Base-by-base conservation (phyloP, 2,113 vertebrate species). In the Pangasianodon hypophthalmus region DNA sequence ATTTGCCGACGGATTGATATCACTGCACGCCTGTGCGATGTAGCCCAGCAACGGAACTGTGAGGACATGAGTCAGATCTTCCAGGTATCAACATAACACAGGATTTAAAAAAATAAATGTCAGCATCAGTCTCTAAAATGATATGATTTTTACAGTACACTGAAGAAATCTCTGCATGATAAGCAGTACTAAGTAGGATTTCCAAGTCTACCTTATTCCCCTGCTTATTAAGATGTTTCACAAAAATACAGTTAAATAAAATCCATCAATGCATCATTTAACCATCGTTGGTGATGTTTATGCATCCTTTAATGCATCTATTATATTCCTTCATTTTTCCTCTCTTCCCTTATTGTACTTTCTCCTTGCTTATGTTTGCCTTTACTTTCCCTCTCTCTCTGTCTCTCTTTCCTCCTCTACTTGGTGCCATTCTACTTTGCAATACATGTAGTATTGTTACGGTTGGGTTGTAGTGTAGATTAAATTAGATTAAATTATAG, bases 1-100 rank as follows among this genome's bases (percentile, higher is more conserved):
- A 99, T 99, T 93, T 99, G 98, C 93, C 96, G 98, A 9, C 96
- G 98, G 29, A 99, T 99, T 0, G 98, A 99, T 94, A 99, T 99
- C 96, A 99, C 98, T 0, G 98, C 98, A 86, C 97, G 97, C 18
- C 96, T 99, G 73, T 99, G 98, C 0, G 98, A 99, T 0, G 96
- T 99, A 46, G 98, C 98, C 0, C 98, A 99, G 95, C 98, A 99
- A 95, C 97, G 98, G 54, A 98, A 98, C 96, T 98, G 98, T 0
- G 97, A 98, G 93, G 97, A 98, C 91, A 95, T 98, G 96, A 97
- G 97, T 91, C 96, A 96, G 91, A 98, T 98, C 95, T 97, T 98
- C 93, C 98, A 98, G 97, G 98, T 99, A 92, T 71, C 92, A 88
- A 79, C 19, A 87, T n/a, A 46, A 58, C 19, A 14, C 44, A 24